A percentile compares a stretch with the other conserved stretches of the same genome.
These are phyloP conservation scores for Phodopus roborovskii DNA, from an alignment of 2,113 vertebrate species.

Conservation along the genomic window DNA sequence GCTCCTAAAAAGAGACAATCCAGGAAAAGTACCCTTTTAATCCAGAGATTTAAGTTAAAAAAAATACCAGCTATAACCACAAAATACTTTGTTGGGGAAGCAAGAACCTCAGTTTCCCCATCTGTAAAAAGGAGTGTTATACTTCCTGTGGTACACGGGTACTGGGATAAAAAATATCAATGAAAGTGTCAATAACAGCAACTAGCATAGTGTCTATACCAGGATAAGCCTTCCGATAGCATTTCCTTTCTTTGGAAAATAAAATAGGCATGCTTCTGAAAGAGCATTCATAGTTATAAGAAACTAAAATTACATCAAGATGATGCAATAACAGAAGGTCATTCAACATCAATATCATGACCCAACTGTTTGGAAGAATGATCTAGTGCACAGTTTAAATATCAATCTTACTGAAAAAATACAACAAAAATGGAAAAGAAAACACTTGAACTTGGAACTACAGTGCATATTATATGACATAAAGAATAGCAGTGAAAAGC, in stretches of 20 bases:
- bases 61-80: constrained; percentile 3
- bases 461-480: not conserved
- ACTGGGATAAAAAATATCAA: constrained; percentile 4
- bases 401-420: not conserved
- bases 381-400: not conserved
- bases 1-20: not conserved
- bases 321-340: not conserved
- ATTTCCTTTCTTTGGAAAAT: constrained; percentile 23
- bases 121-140: constrained; percentile 16
- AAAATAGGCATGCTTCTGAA: constrained; percentile 4
- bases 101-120: not conserved
- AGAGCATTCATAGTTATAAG: constrained; percentile 44
- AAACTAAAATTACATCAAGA: constrained; percentile 5
- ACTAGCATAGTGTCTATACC: not conserved
- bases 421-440: constrained; percentile 17
- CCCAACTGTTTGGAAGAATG: constrained; percentile 2
- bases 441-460: not conserved
- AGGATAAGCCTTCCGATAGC: not conserved
- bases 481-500: not conserved
- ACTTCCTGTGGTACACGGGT: not conserved
- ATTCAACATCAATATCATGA: constrained; percentile 9
- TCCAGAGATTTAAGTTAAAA: not conserved
- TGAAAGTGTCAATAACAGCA: not conserved
- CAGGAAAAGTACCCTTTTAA: not conserved
- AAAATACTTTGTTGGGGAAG: not conserved